Evolutionary conservation across 2,113 vertebrate genomes (phyloP), one percentile per base, ranked within the genome.

Genomic region (Furnarius figulus): DNA sequence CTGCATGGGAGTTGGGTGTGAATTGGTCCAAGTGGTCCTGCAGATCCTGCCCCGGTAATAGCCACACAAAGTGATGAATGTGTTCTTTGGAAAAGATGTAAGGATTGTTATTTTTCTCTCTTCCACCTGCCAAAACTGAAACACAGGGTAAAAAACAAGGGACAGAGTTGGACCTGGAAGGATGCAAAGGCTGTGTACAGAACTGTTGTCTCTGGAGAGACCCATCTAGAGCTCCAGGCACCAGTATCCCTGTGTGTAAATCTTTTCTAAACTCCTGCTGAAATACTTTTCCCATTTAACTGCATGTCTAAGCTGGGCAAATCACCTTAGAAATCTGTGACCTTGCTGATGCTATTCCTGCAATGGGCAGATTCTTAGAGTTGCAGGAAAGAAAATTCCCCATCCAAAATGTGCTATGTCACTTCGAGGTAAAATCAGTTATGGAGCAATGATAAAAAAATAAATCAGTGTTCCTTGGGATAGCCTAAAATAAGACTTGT

Each of bases 1-100:
- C 1, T 0, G 30, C 1, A 0, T 31, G 9, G 42, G 37, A 84
- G 23, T 17, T 76, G 39, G 37, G 10, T 40, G 20, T 2, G 2
- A 59, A 46, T 44, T n/a, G 17, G 6, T 52, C n/a, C 49, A 25
- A 56, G 46, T 37, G 47, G 22, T 89, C 4, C 1, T 71, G 47
- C 23, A 85, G 27, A 53, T 65, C 70, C 25, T 72, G 1, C 15
- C 15, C 1, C 1, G 50, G n/a, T 35, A 25, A 23, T 16, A 66
- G 52, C 35, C 35, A 39, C 33, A n/a, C 3, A 5, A 67, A 39
- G 39, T 27, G 59, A 44, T 58, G 37, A 87, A 16, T 8, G 4
- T 4, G 3, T 85, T 86, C 40, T 50, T 76, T 35, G 22, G 37
- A 58, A 42, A 61, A 65, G 39, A 20, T 58, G 15, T 22, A 18